phyloP scores from a whole-genome alignment of 2,797 vertebrate species.

The Enteromius paludinosus region DNA sequence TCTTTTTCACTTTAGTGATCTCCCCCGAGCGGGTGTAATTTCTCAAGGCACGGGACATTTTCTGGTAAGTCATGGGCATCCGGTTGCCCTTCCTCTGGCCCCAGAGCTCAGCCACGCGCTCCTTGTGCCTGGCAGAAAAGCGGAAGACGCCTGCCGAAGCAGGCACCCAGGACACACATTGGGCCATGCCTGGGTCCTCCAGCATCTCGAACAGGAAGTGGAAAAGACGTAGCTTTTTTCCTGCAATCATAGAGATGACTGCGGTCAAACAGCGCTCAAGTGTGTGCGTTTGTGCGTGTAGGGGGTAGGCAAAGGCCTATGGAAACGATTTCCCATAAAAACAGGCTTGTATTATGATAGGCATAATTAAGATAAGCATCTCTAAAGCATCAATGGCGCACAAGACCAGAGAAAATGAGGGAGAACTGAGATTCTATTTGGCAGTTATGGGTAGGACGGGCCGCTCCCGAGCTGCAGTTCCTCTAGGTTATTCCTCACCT shows the following conservation, averaged over 20 bases:
- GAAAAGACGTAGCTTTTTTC: constrained; percentile 79
- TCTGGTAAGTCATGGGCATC: constrained; percentile 85
- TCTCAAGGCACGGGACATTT: constrained; percentile 85
- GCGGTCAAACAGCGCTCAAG: neutral
- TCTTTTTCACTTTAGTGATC: constrained; percentile 84
- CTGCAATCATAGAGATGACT: constrained; percentile 63
- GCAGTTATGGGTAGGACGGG: constrained; percentile 76
- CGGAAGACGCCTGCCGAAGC: constrained; percentile 73
- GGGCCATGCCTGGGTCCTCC: constrained; percentile 80
- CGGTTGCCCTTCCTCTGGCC: constrained; percentile 82
- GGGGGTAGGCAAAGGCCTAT: constrained; percentile 3
- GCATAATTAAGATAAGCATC: constrained; percentile 51
- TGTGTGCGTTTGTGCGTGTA: neutral
- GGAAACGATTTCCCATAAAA: constrained; percentile 56
- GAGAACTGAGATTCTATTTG: constrained; percentile 66
- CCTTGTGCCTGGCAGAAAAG: constrained; percentile 82
- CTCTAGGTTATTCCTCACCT: constrained; percentile 60
- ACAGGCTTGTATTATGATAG: constrained; percentile 42
- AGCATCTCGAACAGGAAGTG: constrained; percentile 85
- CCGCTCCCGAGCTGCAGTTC: constrained; percentile 71
- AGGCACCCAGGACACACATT: constrained; percentile 83
- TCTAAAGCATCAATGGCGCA: constrained; percentile 19
- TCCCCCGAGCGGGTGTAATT: constrained; percentile 81
- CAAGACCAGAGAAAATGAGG: constrained; percentile 48
- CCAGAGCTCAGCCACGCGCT: constrained; percentile 80